These are phyloP conservation scores for Magallana gigas DNA, from an alignment of 1,140 invertebrate species.

Conservation along the genomic window DNA sequence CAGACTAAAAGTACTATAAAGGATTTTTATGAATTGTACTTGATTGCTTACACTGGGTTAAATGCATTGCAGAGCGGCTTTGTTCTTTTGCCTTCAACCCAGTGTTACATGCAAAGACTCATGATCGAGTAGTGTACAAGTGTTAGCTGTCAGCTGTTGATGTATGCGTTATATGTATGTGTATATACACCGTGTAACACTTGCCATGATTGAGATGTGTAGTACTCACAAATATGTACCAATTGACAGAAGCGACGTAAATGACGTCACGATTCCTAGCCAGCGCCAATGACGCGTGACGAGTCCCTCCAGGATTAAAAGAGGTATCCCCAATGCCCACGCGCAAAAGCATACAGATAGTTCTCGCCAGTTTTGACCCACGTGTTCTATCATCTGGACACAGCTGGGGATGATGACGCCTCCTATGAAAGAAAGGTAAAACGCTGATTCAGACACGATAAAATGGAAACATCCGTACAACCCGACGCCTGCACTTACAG, in stretches of 20 bases:
- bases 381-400: slow-evolving; percentile 67
- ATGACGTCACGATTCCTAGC: slow-evolving; percentile 68
- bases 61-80: not conserved
- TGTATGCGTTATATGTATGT: not conserved
- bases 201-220: not conserved
- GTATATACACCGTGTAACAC: too few relatives aligned
- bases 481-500: too few relatives aligned
- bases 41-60: not conserved
- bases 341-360: slow-evolving; percentile 68
- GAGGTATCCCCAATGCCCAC: slow-evolving; percentile 67
- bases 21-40: not conserved
- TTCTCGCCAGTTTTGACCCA: slow-evolving; percentile 71
- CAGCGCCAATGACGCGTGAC: slow-evolving; percentile 70
- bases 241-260: slow-evolving; percentile 63
- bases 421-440: slow-evolving; percentile 55
- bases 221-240: slow-evolving; percentile 74
- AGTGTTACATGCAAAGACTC: not conserved
- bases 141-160: not conserved
- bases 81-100: not conserved
- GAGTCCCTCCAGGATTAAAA: slow-evolving; percentile 65
- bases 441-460: not conserved
- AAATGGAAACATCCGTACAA: not conserved
- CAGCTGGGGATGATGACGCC: slow-evolving; percentile 68
- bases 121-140: not conserved
- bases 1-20: not conserved